Base-by-base conservation (phyloP, 2,888 invertebrate genomes). In the Archips xylosteana region DNA sequence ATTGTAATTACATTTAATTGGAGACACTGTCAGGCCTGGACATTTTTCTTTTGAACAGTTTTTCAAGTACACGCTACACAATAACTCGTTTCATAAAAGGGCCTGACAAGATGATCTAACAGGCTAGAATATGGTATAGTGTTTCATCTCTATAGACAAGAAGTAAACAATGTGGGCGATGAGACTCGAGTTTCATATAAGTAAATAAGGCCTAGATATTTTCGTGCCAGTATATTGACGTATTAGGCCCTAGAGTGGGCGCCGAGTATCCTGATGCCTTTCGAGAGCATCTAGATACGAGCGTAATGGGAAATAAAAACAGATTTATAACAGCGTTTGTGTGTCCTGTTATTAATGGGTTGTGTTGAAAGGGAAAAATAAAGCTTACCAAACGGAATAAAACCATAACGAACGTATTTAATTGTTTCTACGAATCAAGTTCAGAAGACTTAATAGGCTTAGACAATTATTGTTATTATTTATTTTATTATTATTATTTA, bases 1-100 rank as follows among this genome's bases (percentile, higher is more conserved):
- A 85, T 85, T 78, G 78, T 80, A 87, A 88, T 87, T 83, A 82
- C 76, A 82, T 87, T 85, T 89, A 89, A 90, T 89, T 89, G 86
- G 78, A 81, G 74, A 74, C 69, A 74, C 69, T 78, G 82, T 85
- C 81, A 83, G 80, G 80, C 13, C 79, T 69, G 76, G 71, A 74
- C 76, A 74, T 78, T 82, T 80, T 78, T 72, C 66, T 65, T 68
- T 71, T 60, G 45, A 71, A 64, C 42, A 13, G 39, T 61, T 67
- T 47, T 49, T 63, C 59, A 71, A 64, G 64, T 70, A 57, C 57
- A 3, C 13, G 5, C 39, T 3, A 13, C 39, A 70, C 74, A 69
- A 69, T 64, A 60, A 63, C 42, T 42, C 15, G 13, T 6, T 57
- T 32, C 39, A 74, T 69, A 64, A 69, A 72, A 57, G 67, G 62